Evolutionary conservation across 2,113 vertebrate species (phyloP).

Genomic region (Oxyura jamaicensis): DNA sequence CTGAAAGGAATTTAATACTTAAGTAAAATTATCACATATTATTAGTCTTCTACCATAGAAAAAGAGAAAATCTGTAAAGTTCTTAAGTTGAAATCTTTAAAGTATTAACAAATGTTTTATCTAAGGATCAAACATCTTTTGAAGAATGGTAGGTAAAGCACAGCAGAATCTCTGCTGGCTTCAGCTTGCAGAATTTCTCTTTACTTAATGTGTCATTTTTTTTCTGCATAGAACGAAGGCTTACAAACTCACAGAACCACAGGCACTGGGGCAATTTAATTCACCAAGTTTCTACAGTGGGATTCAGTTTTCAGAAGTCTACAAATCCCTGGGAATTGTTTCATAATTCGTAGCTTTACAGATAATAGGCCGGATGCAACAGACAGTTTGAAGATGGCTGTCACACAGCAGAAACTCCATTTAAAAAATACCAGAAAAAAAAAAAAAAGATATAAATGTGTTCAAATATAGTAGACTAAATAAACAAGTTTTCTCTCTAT

Average conservation of each 20-base stretch:
- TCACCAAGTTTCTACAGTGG: background rate
- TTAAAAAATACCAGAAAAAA: background rate
- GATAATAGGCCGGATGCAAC: background rate
- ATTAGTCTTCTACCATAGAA: slow-evolving; percentile 34
- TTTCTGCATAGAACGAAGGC: background rate
- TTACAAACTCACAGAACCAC: background rate
- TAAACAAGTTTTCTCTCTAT: background rate
- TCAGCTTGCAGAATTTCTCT: slow-evolving; percentile 20
- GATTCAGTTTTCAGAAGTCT: background rate
- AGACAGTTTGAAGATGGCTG: background rate
- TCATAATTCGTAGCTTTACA: background rate
- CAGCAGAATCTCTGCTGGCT: slow-evolving; percentile 18
- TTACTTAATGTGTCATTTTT: background rate
- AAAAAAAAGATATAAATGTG: background rate
- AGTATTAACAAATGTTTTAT: slow-evolving; percentile 77
- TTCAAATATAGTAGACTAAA: background rate
- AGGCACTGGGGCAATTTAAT: background rate
- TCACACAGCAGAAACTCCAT: background rate
- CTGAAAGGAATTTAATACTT: slow-evolving; percentile 40
- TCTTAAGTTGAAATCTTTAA: slow-evolving; percentile 70
- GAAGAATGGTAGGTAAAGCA: slow-evolving; percentile 58
- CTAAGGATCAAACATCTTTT: slow-evolving; percentile 73
- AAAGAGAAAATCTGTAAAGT: slow-evolving; percentile 60
- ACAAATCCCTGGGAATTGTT: background rate
- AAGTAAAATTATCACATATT: slow-evolving; percentile 65